phyloP scores from a whole-genome alignment of 1,140 invertebrate genomes.

The Lamellibrachia luymesi region DNA sequence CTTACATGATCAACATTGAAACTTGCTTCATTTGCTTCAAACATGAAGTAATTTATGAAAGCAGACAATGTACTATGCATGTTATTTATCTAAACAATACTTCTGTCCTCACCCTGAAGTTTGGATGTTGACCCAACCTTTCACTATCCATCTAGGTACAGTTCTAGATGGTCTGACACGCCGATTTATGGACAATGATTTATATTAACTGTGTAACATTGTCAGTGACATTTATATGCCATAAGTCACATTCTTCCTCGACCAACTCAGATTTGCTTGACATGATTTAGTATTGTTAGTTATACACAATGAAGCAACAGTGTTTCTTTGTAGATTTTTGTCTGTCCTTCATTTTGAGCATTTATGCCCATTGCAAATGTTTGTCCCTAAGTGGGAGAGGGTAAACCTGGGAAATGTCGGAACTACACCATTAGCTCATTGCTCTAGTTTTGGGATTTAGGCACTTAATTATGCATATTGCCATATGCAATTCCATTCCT shows the following conservation, averaged over 20 bases:
- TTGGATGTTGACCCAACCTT: background rate
- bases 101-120: background rate
- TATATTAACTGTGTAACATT: background rate
- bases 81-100: slow-evolving; percentile 1
- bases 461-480: too few relatives aligned
- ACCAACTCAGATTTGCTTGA: too few relatives aligned
- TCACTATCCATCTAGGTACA: too few relatives aligned
- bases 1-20: background rate
- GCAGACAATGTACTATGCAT: background rate
- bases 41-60: background rate
- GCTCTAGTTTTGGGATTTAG: background rate
- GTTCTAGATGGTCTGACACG: background rate
- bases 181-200: background rate
- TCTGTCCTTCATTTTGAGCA: background rate
- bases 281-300: background rate
- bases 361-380: background rate
- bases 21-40: background rate
- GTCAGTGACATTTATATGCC: background rate
- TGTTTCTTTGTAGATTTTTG: background rate
- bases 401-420: too few relatives aligned
- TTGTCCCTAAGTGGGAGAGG: background rate
- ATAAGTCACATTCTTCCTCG: background rate
- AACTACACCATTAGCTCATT: background rate
- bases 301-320: background rate
- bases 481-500: too few relatives aligned